These are phyloP conservation scores for Artibeus lituratus DNA, from an alignment of 2,797 vertebrate species.

Conservation along the genomic window DNA sequence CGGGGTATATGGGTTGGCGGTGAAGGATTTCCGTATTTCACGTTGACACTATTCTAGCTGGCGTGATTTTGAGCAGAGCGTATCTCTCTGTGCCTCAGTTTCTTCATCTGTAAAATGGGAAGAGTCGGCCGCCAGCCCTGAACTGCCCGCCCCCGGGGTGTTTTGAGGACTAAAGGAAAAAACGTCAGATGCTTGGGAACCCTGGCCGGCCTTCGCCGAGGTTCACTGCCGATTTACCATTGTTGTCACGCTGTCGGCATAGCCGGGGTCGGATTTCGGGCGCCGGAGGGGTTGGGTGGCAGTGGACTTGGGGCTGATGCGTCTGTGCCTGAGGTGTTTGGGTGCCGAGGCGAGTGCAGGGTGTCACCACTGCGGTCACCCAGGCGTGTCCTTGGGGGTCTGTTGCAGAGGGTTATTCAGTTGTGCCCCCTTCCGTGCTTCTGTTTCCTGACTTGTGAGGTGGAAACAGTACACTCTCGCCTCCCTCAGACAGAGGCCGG, in stretches of 20 bases:
- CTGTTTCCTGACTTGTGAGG: neutral
- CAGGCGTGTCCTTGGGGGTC: no score
- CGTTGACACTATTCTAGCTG: neutral
- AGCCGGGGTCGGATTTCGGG: neutral
- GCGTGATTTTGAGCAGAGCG: neutral
- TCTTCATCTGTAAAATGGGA: neutral
- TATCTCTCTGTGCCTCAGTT: no score
- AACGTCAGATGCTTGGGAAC: neutral
- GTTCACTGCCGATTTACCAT: rapidly evolving
- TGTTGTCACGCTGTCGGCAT: neutral
- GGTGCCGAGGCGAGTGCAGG: neutral
- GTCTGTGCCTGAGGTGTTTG: no score
- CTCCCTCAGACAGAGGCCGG: neutral
- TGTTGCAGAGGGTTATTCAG: neutral
- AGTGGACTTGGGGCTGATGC: neutral
- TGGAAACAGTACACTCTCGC: neutral
- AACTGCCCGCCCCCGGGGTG: no score
- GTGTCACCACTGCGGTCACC: neutral
- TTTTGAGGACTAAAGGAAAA: neutral
- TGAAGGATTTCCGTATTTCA: no score
- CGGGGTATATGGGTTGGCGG: neutral
- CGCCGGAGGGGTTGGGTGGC: neutral
- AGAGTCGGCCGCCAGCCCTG: neutral
- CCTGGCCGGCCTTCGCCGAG: rapidly evolving
- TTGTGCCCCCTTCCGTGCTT: neutral